These are phyloP conservation scores for Cromileptes altivelis DNA, from an alignment of 2,113 vertebrate genomes.

Conservation along the genomic window DNA sequence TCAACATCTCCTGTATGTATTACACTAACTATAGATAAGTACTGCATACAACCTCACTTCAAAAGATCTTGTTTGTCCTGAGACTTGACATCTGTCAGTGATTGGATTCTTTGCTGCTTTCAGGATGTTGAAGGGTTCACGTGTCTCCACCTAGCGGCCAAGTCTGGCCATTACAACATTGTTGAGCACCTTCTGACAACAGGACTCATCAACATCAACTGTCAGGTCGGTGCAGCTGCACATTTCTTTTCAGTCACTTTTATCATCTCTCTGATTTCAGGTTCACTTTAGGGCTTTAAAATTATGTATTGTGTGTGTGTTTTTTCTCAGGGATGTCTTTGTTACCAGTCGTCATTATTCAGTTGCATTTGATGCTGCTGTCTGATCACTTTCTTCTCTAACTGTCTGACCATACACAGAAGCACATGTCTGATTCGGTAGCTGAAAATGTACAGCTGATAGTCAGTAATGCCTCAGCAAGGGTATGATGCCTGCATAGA, in stretches of 20 bases:
- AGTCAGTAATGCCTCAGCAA: not conserved
- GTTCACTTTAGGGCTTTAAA: not conserved
- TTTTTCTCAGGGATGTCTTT: not conserved
- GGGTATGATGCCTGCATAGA: too few species aligned
- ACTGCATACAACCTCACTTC: too few species aligned
- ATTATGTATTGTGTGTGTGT: not conserved
- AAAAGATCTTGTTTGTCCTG: too few species aligned
- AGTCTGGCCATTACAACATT: conserved; percentile 93
- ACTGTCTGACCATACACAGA: too few species aligned
- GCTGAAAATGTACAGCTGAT: not conserved
- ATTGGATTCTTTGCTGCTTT: conserved; percentile 17
- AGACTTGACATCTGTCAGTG: not conserved
- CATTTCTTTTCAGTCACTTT: not conserved
- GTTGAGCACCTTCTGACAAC: conserved; percentile 93
- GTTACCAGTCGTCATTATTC: not conserved
- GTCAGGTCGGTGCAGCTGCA: conserved; percentile 87
- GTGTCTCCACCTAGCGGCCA: conserved; percentile 96
- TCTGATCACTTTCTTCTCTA: not conserved
- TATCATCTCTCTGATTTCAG: not conserved
- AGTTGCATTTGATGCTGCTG: not conserved
- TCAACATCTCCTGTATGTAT: too few species aligned
- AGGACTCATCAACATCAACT: conserved; percentile 93
- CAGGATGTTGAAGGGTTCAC: conserved; percentile 97
- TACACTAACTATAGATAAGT: too few species aligned
- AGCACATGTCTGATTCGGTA: not conserved